These are phyloP conservation scores for Sialis lutaria DNA, from an alignment of 2,888 invertebrate species.

Conservation along the genomic window DNA sequence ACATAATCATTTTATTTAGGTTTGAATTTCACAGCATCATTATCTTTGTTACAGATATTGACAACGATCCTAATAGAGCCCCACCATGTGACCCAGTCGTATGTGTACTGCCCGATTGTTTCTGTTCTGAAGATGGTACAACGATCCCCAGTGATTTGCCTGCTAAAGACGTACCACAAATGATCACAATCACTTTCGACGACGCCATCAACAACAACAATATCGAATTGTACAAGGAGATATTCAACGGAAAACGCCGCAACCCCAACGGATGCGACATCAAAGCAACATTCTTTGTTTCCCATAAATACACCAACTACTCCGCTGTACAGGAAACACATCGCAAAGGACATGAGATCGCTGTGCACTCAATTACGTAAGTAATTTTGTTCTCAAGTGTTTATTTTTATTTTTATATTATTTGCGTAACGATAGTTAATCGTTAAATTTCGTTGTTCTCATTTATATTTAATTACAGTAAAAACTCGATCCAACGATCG, in stretches of 20 bases:
- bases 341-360: constrained; percentile 83
- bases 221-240: constrained; percentile 82
- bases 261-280: constrained; percentile 90
- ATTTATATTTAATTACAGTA: no score
- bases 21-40: not conserved
- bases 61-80: constrained; percentile 84
- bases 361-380: constrained; percentile 87
- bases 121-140: constrained; percentile 87
- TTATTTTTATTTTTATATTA: no score
- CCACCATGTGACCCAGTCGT: constrained; percentile 76
- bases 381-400: constrained; percentile 19
- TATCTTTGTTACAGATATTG: constrained; percentile 49
- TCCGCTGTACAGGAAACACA: constrained; percentile 84
- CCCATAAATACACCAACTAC: constrained; percentile 87
- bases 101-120: constrained; percentile 80
- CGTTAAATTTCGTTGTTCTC: no score
- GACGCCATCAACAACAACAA: constrained; percentile 93
- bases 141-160: constrained; percentile 71
- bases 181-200: constrained; percentile 88
- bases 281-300: constrained; percentile 81
- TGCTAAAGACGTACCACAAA: constrained; percentile 74
- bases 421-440: no score
- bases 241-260: constrained; percentile 74
- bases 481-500: no score
- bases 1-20: not conserved